Evolutionary conservation across 2,888 invertebrate genomes (phyloP).

Genomic region (Alloscopus bannaensis): DNA sequence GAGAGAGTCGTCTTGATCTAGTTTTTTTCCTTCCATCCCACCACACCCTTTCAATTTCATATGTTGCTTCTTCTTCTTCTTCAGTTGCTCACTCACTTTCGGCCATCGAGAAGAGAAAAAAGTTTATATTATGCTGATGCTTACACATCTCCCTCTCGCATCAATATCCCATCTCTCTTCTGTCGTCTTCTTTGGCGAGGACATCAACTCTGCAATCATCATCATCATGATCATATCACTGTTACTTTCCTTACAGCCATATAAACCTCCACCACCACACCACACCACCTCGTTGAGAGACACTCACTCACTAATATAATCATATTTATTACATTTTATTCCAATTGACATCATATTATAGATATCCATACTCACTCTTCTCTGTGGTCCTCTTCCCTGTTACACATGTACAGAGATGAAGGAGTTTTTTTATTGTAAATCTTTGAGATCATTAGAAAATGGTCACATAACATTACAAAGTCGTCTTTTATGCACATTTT

Average conservation of each 20-base stretch:
- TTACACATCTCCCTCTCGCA: conserved; percentile 26
- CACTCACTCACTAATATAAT: no score
- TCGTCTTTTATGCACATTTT: neutral
- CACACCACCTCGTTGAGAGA: no score
- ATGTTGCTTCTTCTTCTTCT: conserved; percentile 38
- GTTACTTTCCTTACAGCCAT: no score
- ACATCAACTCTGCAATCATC: conserved; percentile 49
- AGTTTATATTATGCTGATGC: neutral
- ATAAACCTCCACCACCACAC: no score
- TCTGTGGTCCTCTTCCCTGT: neutral
- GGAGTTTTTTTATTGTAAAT: neutral
- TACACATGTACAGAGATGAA: no score
- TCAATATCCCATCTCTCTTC: conserved; percentile 29
- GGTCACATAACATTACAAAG: conserved; percentile 3
- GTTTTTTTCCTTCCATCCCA: conserved; percentile 65
- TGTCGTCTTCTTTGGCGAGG: conserved; percentile 63
- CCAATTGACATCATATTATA: no score
- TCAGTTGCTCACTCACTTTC: conserved; percentile 41
- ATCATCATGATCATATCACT: conserved; percentile 15
- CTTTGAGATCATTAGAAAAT: neutral
- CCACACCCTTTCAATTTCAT: conserved; percentile 63
- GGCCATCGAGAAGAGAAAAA: conserved; percentile 24
- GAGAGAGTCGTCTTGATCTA: conserved; percentile 60
- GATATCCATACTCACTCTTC: no score
- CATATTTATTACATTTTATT: no score